Evolutionary conservation across 2,797 vertebrate species (phyloP), one percentile per base, ranked within the genome.

Genomic region (Lophius americanus): DNA sequence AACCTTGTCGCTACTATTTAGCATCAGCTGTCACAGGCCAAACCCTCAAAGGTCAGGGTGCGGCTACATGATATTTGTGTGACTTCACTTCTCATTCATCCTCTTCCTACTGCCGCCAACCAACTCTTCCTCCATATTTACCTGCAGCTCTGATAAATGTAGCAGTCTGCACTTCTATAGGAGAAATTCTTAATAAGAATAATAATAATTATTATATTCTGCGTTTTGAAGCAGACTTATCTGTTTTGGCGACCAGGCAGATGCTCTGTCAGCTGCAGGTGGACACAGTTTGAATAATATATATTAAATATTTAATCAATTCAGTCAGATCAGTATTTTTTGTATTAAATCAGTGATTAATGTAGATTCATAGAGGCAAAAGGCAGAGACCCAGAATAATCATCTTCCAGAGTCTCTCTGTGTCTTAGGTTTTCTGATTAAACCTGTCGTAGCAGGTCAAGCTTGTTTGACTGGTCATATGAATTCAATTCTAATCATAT

Each of bases 211-310:
- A 23, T 1, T 23, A 61, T 33, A 72, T 76, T 38, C 32, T 11
- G 56, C 61, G 70, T 23, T 51, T 68, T 60, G 58, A 62, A 60
- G 57, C 60, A 58, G 73, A 7, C 61, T 78, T 42, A 73, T 56
- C 60, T 75, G 58, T 84, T 76, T 57, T 78, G 58, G 50, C 68
- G 51, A 57, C 59, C 80, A 77, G 64, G 69, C 57, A 75, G 76
- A 46, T 50, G 56, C 65, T 72, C 55, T 57, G 70, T 78, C 58
- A 23, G 23, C 23, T 80, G 43, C 64, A 76, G 66, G 58, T 79
- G 69, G 32, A 69, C 76, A 55, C 61, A 75, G 79, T 74, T 78
- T 73, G 36, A 66, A 33, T 10, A 10, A 38, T 44, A 1, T 13
- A 38, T n/a, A 49, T 4, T 49, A 46, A 9, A 6, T 33, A 41